Base-by-base conservation (phyloP, 2,888 invertebrate genomes). In the Pyrrhosoma nymphula region DNA sequence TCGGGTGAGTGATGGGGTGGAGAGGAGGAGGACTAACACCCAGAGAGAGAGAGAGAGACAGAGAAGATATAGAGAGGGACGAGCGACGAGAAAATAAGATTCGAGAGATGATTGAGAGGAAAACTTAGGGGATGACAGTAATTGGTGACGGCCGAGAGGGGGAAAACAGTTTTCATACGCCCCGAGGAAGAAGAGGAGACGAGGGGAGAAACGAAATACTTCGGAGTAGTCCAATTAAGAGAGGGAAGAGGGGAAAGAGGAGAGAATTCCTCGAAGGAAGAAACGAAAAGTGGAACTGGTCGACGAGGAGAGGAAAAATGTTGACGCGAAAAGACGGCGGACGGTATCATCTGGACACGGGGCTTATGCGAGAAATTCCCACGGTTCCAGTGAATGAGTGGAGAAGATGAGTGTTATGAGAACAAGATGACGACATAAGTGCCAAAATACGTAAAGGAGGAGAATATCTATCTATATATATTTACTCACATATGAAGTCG, bases 11-110 rank as follows among this genome's bases (percentile, higher is more conserved):
- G 55, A 89, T 55, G 55, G 55, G 26, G 8, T 16, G 89, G 2
- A 55, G 60, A 60, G 2, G 60, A 20, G 16, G 60, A 60, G 20
- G 60, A 60, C 6, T 60, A 10, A 20, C 60, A 60, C 16, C 16
- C 60, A 60, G 12, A 4, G 60, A 60, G 60, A 60, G 56, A 56
- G 56, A 56, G 60, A 20, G 16, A 20, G 20, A 20, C 18, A 20
- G 60, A 2, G 60, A 60, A 16, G 60, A 60, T 47, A 20, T 60
- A 20, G 20, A 12, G 56, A 20, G 60, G 60, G 60, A 60, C 60
- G 60, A 60, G 20, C 60, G 60, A 60, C 60, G 60, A 55, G 47
- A 89, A 89, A 56, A 89, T 89, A 89, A 89, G 56, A 89, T 89
- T 89, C n/a, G 89, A 56, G 47, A 55, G 55, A 89, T 89, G 56